These are phyloP conservation scores for Andrena chrysosceles DNA, from an alignment of 2,888 invertebrate species.

Conservation along the genomic window DNA sequence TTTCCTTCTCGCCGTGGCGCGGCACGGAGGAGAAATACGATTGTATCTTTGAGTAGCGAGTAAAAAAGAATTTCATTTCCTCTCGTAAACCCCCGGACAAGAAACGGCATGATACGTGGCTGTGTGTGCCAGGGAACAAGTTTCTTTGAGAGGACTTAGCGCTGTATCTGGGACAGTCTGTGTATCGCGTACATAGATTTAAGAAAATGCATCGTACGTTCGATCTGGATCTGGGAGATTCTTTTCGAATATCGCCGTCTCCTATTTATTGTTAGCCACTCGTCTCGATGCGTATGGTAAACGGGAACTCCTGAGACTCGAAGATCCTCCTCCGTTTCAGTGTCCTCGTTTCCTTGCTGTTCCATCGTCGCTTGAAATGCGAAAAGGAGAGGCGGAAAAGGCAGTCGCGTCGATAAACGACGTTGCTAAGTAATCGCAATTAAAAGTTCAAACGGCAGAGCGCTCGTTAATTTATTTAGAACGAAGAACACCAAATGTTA, in stretches of 20 bases:
- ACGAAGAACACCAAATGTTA: not conserved
- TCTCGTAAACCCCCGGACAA: slow-evolving; percentile 58
- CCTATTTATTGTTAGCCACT: not conserved
- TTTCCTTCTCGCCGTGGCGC: slow-evolving; percentile 50
- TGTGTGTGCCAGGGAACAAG: slow-evolving; percentile 42
- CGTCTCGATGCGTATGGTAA: not conserved
- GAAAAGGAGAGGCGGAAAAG: not conserved
- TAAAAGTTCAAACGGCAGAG: slow-evolving; percentile 74
- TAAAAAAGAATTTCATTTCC: slow-evolving; percentile 72
- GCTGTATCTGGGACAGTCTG: slow-evolving; percentile 38
- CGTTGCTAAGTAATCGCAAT: slow-evolving; percentile 66
- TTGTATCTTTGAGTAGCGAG: slow-evolving; percentile 66
- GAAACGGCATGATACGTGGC: slow-evolving; percentile 49
- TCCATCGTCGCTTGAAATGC: not conserved
- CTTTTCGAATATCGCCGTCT: not conserved
- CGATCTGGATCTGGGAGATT: not conserved
- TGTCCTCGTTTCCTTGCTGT: not conserved
- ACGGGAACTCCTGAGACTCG: not conserved
- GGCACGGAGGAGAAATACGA: slow-evolving; percentile 53
- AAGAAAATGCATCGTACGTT: slow-evolving; percentile 22
- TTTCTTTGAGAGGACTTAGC: slow-evolving; percentile 56
- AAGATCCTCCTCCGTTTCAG: not conserved
- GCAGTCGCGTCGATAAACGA: slow-evolving; percentile 65
- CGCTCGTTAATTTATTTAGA: slow-evolving; percentile 64
- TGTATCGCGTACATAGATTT: slow-evolving; percentile 46